These are phyloP conservation scores for Protophormia terraenovae DNA, from an alignment of 2,888 invertebrate genomes.

Conservation along the genomic window DNA sequence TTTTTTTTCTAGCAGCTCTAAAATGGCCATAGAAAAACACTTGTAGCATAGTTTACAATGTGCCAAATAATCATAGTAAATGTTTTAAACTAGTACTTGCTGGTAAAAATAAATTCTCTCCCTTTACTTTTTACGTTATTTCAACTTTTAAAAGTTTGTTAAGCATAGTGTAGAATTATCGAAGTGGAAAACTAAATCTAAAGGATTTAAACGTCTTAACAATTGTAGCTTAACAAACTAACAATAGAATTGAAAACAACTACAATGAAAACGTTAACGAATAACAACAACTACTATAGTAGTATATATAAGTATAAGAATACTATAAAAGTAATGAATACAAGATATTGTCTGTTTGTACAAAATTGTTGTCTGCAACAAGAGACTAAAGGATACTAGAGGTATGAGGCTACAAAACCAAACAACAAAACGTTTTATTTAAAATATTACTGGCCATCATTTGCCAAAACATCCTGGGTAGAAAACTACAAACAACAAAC, in stretches of 20 bases:
- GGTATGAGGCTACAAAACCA: not conserved
- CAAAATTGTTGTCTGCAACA: too few relatives aligned
- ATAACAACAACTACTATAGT: too few relatives aligned
- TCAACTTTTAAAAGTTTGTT: conserved; percentile 37
- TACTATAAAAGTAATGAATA: not conserved
- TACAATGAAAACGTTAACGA: not conserved
- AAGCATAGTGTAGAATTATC: conserved; percentile 72
- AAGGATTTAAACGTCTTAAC: conserved; percentile 52
- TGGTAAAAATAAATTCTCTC: conserved; percentile 26
- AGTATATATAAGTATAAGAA: not conserved
- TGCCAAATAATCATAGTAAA: conserved; percentile 19
- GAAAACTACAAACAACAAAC: not conserved
- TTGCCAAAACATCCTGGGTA: not conserved
- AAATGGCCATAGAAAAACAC: conserved; percentile 43
- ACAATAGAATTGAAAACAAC: conserved; percentile 5
- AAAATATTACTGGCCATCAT: not conserved
- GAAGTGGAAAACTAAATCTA: conserved; percentile 76
- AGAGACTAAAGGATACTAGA: not conserved
- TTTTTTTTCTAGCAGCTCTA: conserved; percentile 7
- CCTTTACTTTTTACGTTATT: not conserved
- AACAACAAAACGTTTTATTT: not conserved
- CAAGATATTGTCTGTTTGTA: not conserved
- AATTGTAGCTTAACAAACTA: conserved; percentile 52
- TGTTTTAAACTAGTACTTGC: not conserved
- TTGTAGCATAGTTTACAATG: conserved; percentile 29